These are phyloP conservation scores for Vireo altiloquus DNA, from an alignment of 2,113 vertebrate species.

Conservation along the genomic window DNA sequence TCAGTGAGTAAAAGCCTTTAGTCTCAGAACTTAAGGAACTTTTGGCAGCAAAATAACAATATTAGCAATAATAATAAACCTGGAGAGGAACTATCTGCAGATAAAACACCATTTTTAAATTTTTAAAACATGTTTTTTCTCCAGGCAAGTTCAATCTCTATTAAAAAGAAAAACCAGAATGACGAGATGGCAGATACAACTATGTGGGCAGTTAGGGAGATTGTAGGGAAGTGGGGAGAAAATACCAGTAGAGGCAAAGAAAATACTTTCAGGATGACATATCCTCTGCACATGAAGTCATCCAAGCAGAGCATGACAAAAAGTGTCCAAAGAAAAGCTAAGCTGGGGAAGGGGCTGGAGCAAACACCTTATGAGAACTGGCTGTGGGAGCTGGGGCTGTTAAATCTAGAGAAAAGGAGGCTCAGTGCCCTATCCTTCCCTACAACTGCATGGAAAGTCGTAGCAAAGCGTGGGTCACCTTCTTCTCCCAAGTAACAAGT, in stretches of 20 bases:
- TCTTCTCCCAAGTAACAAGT: not conserved
- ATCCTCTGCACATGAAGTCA: not conserved
- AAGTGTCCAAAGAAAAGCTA: not conserved
- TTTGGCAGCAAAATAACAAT: not conserved
- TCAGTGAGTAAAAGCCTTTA: not conserved
- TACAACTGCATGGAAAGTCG: not conserved
- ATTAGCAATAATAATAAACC: not conserved
- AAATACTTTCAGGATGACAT: not conserved
- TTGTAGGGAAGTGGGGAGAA: not conserved
- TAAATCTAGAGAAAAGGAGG: not conserved
- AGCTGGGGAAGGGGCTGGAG: not conserved
- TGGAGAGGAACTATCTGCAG: not conserved
- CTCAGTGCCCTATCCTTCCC: not conserved
- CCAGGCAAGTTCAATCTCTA: not conserved
- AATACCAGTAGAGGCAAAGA: not conserved
- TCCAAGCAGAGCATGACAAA: not conserved
- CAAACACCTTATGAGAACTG: fast-evolving
- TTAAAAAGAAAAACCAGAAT: not conserved
- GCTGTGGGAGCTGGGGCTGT: not conserved
- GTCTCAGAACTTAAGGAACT: not conserved
- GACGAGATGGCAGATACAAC: not conserved
- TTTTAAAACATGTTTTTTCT: not conserved
- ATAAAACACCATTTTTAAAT: not conserved
- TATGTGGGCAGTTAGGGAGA: not conserved
- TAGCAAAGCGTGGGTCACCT: fast-evolving